These are phyloP conservation scores for Notarius quadriscutis DNA, from an alignment of 2,113 vertebrate species.

Conservation along the genomic window DNA sequence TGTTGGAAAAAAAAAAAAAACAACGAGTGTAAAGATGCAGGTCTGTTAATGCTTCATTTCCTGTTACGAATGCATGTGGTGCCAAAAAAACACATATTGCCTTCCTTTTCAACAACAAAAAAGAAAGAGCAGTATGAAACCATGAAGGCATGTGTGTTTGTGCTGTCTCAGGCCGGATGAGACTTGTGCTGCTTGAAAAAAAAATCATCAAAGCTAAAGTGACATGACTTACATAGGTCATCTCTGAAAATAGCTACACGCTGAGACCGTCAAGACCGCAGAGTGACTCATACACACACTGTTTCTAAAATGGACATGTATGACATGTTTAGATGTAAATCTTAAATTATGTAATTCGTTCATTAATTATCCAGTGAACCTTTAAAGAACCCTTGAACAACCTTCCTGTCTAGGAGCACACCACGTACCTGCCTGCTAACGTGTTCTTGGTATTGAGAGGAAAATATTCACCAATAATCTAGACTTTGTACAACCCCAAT, in stretches of 20 bases:
- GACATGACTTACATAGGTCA: background rate
- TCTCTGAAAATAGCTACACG: conserved; percentile 19
- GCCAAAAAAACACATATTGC: background rate
- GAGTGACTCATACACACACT: background rate
- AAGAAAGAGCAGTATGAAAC: conserved; percentile 52
- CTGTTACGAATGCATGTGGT: conserved; percentile 1
- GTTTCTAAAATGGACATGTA: background rate
- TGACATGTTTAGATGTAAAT: background rate
- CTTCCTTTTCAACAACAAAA: conserved; percentile 21
- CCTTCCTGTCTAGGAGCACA: background rate
- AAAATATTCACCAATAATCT: too few species aligned
- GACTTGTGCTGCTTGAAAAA: background rate
- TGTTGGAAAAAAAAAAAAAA: background rate
- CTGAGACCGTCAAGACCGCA: background rate
- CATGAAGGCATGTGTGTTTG: background rate
- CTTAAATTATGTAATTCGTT: background rate
- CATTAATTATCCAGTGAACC: background rate
- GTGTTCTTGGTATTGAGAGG: too few species aligned
- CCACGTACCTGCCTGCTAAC: too few species aligned
- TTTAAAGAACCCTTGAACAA: background rate
- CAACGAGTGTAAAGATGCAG: background rate
- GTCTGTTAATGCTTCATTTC: conserved; percentile 20
- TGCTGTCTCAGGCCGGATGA: background rate
- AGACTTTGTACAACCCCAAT: too few species aligned
- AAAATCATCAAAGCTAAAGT: conserved; percentile 20